Evolutionary conservation across 2,888 invertebrate species (phyloP), one percentile per base, ranked within the genome.

Genomic region (Lasioglossum figueresi): DNA sequence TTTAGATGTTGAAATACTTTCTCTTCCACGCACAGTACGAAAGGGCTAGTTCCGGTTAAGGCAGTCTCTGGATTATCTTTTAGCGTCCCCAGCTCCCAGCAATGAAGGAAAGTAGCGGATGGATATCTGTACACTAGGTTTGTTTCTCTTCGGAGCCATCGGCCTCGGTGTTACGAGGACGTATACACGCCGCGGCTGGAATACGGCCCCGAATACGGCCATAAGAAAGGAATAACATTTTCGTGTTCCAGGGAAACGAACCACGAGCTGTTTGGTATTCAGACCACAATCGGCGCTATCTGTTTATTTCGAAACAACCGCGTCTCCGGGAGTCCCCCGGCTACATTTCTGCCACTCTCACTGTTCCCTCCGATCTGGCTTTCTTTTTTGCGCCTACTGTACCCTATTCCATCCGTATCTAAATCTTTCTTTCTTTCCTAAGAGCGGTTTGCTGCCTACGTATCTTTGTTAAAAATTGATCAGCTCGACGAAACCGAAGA

Each of bases 271-370:
- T 90, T 94, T 94, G 91, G 88, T 93, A 94, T 94, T 94, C 94
- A 91, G 91, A 89, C 91, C 89, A 90, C 92, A 94, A 93, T 92
- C 92, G 90, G 88, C 89, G 92, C 93, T 94, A 94, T 94, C 94
- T 94, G 93, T 94, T 94, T 94, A 94, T 94, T 93, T 92, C 92
- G 92, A 93, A 94, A 94, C 93, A 94, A 94, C 93, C 92, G 91
- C 90, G 89, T 91, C 91, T 90, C 87, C 71, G 48, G 40, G 19
- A 70, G 27, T 74, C 16, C 59, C 77, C 79, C 68, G 78, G 71
- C 83, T 76, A 75, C 81, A 63, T 78, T 70, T 86, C 70, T 80
- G 12, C 74, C 80, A 63, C 79, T 73, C 78, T 86, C 76, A 43
- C 81, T 81, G 79, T 37, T 68, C 72, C 19, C 80, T 75, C 72